Base-by-base conservation (phyloP, 2,797 vertebrate species). In the Lacerta bilineata region DNA sequence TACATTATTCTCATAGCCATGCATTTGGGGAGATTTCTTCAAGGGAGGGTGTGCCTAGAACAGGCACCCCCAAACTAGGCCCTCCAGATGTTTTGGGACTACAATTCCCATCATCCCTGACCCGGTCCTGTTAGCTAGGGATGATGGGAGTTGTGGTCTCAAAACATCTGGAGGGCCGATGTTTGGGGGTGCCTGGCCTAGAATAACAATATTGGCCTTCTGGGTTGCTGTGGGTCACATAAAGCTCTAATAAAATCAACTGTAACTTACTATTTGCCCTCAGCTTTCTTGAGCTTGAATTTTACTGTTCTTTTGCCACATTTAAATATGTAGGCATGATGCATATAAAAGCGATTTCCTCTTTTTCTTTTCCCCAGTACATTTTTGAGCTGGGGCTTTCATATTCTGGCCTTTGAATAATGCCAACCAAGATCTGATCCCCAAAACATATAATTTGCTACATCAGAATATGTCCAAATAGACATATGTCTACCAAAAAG, bases 21-120 rank as follows among this genome's bases (percentile, higher is more conserved):
- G 36, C 33, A 43, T 80, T 80, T 33, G 2, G 5, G 10, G 43
- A 33, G 69, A 20, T 90, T 88, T 87, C 11, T 76, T 89, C 59
- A 89, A 84, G 18, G 6, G 5, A 10, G 76, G 88, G 61, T 46
- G 15, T 78, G 33, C 36, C 74, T 59, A 10, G 50, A 55, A 55
- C 50, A 55, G 50, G 50, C 13, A 55, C 3, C 13, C 50, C 50
- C 13, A 55, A 55, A 55, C 50, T 55, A 13, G 3, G 11, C 11
- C 50, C 50, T 50, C 50, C 50, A 50, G 50, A 50, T 50, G 50
- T 50, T 50, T 43, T 50, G 0, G 41, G 11, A 50, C 46, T 50
- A 50, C 11, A 11, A 13, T 50, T 50, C 46, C 10, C 46, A 50
- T 50, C 50, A 50, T 50, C 50, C 11, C 50, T 50, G 50, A 13